Evolutionary conservation across 2,113 vertebrate species (phyloP).

Genomic region (Etheostoma cragini): DNA sequence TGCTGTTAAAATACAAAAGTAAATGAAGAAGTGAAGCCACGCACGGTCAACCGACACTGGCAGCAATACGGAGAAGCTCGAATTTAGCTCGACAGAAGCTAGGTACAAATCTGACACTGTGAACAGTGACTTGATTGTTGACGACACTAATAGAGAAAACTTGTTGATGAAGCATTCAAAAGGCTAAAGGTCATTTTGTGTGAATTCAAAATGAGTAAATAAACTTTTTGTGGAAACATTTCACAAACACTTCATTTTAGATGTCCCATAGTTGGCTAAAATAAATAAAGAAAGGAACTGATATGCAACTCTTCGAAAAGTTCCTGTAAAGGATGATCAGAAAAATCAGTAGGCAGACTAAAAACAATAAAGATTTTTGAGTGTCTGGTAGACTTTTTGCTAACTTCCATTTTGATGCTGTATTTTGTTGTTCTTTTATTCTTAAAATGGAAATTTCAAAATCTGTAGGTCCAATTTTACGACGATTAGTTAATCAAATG

Average conservation of each 20-base stretch:
- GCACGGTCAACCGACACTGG: not conserved
- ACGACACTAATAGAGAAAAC: constrained; percentile 10
- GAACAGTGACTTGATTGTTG: not conserved
- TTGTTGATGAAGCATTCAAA: constrained; percentile 12
- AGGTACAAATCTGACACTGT: constrained; percentile 28
- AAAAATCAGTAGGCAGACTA: not conserved
- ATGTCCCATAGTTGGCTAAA: not conserved
- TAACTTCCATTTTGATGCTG: too few species aligned
- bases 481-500: not conserved
- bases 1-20: constrained; percentile 33
- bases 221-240: not conserved
- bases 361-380: not conserved
- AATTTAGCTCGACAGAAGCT: constrained; percentile 24
- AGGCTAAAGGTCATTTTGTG: constrained; percentile 2
- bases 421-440: too few species aligned
- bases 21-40: constrained; percentile 56
- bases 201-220: not conserved
- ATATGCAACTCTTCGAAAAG: not conserved
- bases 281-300: not conserved
- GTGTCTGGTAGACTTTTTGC: not conserved
- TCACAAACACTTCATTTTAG: not conserved
- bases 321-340: not conserved
- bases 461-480: too few species aligned
- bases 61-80: constrained; percentile 19
- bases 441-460: too few species aligned